Percentiles rank a stretch among this genome's conserved stretches.
These are phyloP conservation scores for Pogonomyrmex barbatus DNA, from an alignment of 1,140 invertebrate species.

Conservation along the genomic window DNA sequence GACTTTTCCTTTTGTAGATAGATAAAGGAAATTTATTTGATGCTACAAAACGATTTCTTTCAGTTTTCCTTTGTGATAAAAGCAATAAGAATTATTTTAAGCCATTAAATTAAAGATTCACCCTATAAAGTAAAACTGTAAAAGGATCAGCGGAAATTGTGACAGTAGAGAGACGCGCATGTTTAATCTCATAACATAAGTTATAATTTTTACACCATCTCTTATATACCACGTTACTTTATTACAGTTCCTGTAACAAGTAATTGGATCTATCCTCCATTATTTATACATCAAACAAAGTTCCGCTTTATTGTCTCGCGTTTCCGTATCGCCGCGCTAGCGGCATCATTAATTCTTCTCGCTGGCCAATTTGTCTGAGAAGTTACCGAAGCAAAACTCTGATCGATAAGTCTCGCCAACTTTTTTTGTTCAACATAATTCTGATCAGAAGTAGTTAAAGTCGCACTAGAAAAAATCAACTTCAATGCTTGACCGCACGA, in stretches of 20 bases:
- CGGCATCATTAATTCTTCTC: slow-evolving; percentile 59
- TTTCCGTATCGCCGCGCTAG: neutral
- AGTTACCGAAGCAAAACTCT: slow-evolving; percentile 53
- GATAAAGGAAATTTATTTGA: neutral
- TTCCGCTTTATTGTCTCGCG: slow-evolving; percentile 60
- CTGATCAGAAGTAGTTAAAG: slow-evolving; percentile 31
- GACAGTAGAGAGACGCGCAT: neutral
- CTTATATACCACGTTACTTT: slow-evolving; percentile 43
- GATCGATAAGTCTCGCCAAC: slow-evolving; percentile 53
- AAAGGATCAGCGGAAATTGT: neutral
- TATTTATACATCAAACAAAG: slow-evolving; percentile 62
- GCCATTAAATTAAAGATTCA: neutral
- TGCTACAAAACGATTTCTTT: neutral
- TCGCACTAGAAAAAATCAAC: neutral
- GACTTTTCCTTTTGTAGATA: neutral
- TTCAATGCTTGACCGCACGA: neutral
- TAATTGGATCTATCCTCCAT: slow-evolving; percentile 56
- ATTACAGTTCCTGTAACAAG: slow-evolving; percentile 55
- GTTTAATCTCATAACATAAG: slow-evolving; percentile 23
- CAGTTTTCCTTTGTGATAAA: neutral
- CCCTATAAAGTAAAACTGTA: neutral
- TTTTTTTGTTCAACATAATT: slow-evolving; percentile 31
- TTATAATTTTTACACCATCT: slow-evolving; percentile 39
- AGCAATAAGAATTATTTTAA: neutral
- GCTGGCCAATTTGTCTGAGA: slow-evolving; percentile 45